phyloP scores from a whole-genome alignment of 2,797 vertebrate genomes.

The Sebastes itinus region DNA sequence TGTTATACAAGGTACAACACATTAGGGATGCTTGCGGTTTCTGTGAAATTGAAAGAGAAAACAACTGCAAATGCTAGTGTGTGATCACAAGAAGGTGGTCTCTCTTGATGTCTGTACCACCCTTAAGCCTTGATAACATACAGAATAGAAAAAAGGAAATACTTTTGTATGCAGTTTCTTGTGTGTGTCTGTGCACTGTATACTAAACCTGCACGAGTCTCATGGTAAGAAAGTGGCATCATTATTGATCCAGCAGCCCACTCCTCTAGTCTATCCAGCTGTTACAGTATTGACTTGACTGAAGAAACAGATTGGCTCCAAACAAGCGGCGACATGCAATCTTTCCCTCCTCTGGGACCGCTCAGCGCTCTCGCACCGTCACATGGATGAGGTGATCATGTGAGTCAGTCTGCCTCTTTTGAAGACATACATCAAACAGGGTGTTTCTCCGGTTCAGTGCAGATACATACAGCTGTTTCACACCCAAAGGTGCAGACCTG shows the following conservation, averaged over 20 bases:
- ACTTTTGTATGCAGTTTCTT: neutral
- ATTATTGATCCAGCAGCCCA: conserved; percentile 34
- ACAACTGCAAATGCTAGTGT: neutral
- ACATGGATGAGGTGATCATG: conserved; percentile 14
- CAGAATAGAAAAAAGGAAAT: neutral
- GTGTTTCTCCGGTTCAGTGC: neutral
- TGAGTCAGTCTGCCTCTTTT: conserved; percentile 14
- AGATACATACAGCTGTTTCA: neutral
- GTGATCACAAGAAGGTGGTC: neutral
- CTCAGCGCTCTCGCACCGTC: neutral
- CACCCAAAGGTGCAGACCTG: neutral
- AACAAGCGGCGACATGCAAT: conserved; percentile 64
- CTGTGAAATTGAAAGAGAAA: conserved; percentile 8
- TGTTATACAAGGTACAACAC: conserved; percentile 7
- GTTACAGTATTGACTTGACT: conserved; percentile 55
- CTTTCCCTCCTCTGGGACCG: conserved; percentile 31
- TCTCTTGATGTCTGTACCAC: neutral
- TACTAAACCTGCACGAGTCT: neutral
- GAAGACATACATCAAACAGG: conserved; percentile 3
- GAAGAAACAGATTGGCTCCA: conserved; percentile 67
- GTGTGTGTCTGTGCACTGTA: neutral
- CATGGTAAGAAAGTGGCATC: conserved; percentile 28
- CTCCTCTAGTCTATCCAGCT: conserved; percentile 37
- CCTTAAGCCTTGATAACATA: neutral
- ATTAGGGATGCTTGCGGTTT: neutral